These are phyloP conservation scores for Drosophila greeni DNA, from an alignment of 2,888 invertebrate species.

Conservation along the genomic window DNA sequence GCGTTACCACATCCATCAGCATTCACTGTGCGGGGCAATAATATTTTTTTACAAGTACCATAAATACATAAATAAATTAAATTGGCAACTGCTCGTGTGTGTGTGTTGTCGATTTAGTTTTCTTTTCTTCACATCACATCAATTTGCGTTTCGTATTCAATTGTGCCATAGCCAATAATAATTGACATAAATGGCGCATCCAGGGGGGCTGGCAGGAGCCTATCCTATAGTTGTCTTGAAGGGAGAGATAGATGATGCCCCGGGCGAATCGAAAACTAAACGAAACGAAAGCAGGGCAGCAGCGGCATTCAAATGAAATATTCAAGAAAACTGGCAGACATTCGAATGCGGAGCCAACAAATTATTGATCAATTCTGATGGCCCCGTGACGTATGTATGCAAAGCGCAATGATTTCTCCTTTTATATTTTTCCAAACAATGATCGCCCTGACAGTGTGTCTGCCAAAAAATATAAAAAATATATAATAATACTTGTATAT, in stretches of 20 bases:
- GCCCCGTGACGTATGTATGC: conserved; percentile 33
- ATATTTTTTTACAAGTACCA: conserved; percentile 33
- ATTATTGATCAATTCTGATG: conserved; percentile 45
- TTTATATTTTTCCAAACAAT: conserved; percentile 15
- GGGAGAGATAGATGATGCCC: conserved; percentile 17
- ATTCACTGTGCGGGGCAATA: conserved; percentile 23
- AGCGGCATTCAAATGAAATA: conserved; percentile 53
- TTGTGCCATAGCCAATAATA: conserved; percentile 68
- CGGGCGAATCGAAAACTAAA: conserved; percentile 26
- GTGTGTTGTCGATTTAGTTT: conserved; percentile 49
- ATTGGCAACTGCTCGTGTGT: conserved; percentile 22
- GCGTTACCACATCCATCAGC: conserved; percentile 27
- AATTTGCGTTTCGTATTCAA: conserved; percentile 68
- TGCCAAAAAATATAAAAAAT: conserved; percentile 12
- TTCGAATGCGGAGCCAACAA: conserved; percentile 21
- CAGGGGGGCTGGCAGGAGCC: conserved; percentile 5
- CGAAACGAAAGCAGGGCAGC: conserved; percentile 47
- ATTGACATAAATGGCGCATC: conserved; percentile 60
- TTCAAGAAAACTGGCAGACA: conserved; percentile 37
- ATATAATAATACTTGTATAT: conserved; percentile 4
- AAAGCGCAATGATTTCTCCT: conserved; percentile 12
- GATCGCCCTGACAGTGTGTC: conserved; percentile 22
- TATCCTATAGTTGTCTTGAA: not conserved
- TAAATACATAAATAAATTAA: conserved; percentile 43
- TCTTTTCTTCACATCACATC: conserved; percentile 63